These are phyloP conservation scores for Anarsia innoxiella DNA, from an alignment of 2,888 invertebrate species.

Conservation along the genomic window DNA sequence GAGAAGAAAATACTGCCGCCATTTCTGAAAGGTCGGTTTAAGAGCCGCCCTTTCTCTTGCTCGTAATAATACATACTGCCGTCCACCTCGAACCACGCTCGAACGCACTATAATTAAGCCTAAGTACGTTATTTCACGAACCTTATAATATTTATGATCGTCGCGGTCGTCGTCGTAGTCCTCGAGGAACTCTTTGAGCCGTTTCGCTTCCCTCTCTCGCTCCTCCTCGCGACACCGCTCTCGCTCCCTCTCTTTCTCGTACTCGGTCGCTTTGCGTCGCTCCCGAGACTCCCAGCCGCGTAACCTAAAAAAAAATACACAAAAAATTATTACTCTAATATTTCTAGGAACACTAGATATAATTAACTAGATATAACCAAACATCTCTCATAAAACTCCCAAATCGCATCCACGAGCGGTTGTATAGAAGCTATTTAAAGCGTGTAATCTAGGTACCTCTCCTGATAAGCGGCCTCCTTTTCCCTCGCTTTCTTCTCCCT, in stretches of 20 bases:
- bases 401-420: too few relatives aligned
- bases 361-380: too few relatives aligned
- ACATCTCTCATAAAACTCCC: too few relatives aligned
- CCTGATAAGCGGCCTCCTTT: slow-evolving; percentile 97
- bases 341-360: too few relatives aligned
- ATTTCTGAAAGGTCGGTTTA: too few relatives aligned
- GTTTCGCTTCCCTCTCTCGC: slow-evolving; percentile 92
- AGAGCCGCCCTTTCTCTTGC: neutral
- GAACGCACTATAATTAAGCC: too few relatives aligned
- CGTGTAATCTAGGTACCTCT: slow-evolving; percentile 76
- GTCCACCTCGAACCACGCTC: neutral
- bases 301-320: slow-evolving; percentile 29
- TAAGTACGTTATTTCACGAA: too few relatives aligned
- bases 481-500: slow-evolving; percentile 93
- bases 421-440: too few relatives aligned
- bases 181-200: slow-evolving; percentile 97
- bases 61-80: neutral
- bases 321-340: too few relatives aligned
- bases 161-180: slow-evolving; percentile 99
- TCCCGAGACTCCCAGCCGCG: slow-evolving; percentile 91
- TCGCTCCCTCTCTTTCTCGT: slow-evolving; percentile 90
- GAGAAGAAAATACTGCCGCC: too few relatives aligned
- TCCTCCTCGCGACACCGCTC: slow-evolving; percentile 85
- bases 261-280: slow-evolving; percentile 91
- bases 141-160: slow-evolving; percentile 96